Evolutionary conservation across 2,797 vertebrate genomes (phyloP).

Genomic region (Oryzias sinensis): DNA sequence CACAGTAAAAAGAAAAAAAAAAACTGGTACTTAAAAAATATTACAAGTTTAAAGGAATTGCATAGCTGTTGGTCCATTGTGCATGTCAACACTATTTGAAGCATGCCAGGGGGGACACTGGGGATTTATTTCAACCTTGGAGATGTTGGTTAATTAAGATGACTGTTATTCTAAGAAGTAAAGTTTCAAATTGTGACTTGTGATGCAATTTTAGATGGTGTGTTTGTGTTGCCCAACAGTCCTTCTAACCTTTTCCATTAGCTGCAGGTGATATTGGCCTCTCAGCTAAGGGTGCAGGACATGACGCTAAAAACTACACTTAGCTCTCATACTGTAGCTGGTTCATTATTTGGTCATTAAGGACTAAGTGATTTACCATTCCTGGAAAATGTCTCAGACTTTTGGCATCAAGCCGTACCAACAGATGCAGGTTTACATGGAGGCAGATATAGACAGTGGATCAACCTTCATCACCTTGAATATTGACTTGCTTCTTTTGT

Average conservation of each 20-base stretch:
- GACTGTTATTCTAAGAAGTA: slow-evolving; percentile 28
- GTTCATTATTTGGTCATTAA: not conserved
- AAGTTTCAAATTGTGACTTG: not conserved
- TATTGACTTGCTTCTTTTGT: too few relatives aligned
- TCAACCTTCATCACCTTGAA: too few relatives aligned
- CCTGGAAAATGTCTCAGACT: not conserved
- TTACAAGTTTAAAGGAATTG: too few relatives aligned
- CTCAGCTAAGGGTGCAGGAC: not conserved
- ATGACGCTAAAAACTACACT: not conserved
- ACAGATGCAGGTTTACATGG: not conserved
- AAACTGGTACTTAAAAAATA: too few relatives aligned
- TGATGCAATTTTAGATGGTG: not conserved
- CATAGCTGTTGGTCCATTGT: too few relatives aligned
- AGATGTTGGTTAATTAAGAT: slow-evolving; percentile 35
- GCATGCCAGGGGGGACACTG: slow-evolving; percentile 4
- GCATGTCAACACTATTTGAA: not conserved
- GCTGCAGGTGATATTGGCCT: not conserved
- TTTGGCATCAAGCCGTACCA: not conserved
- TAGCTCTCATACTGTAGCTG: not conserved
- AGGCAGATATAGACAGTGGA: too few relatives aligned
- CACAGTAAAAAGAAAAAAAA: too few relatives aligned
- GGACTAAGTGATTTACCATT: not conserved
- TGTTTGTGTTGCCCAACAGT: not conserved
- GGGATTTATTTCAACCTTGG: slow-evolving; percentile 8
- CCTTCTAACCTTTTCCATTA: not conserved